A percentile compares a stretch with the other conserved stretches of the same genome.
These are phyloP conservation scores for Uropetala carovei DNA, from an alignment of 2,888 invertebrate genomes.

Conservation along the genomic window DNA sequence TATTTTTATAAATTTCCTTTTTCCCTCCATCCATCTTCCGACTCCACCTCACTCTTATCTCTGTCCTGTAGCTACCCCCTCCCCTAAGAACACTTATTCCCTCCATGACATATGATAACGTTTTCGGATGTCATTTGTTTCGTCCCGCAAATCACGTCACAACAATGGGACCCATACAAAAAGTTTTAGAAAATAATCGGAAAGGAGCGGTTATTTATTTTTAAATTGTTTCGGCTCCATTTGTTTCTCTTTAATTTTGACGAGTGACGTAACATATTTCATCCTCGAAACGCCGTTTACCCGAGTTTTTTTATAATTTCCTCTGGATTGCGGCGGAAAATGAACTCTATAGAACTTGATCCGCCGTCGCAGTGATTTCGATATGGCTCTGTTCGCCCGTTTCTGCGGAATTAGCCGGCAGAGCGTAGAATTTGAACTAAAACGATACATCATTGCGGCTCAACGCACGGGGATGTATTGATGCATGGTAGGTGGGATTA, in stretches of 20 bases:
- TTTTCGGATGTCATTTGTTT: neutral
- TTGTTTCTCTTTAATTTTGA: neutral
- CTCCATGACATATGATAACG: neutral
- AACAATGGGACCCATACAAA: neutral
- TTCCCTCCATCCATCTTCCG: neutral
- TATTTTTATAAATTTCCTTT: neutral
- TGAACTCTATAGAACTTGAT: neutral
- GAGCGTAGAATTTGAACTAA: too few relatives aligned
- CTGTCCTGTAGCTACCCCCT: neutral
- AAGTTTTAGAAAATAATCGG: neutral
- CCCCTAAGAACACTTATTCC: too few relatives aligned
- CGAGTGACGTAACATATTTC: neutral
- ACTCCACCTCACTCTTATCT: neutral
- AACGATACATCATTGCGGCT: too few relatives aligned
- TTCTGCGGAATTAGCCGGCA: neutral
- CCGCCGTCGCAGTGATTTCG: neutral
- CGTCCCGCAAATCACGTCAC: neutral
- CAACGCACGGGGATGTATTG: too few relatives aligned
- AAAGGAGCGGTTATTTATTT: neutral
- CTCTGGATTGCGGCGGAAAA: neutral
- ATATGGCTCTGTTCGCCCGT: neutral
- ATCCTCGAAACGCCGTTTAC: neutral
- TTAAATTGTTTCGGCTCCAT: neutral
- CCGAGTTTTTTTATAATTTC: neutral
- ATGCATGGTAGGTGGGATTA: too few relatives aligned